These are phyloP conservation scores for Phortica magna DNA, from an alignment of 2,888 invertebrate species.

Conservation along the genomic window DNA sequence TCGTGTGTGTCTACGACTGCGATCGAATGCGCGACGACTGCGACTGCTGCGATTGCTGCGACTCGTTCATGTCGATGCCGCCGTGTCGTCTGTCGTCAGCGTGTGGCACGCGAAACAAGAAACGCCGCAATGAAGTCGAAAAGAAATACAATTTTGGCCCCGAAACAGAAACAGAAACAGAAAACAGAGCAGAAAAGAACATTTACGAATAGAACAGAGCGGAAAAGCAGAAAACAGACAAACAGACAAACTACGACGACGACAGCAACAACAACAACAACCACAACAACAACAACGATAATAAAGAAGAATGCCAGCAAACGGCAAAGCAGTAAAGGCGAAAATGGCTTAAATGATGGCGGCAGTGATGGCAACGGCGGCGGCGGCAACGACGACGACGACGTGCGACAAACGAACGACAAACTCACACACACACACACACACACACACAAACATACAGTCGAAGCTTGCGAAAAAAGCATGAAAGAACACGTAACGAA, in stretches of 20 bases:
- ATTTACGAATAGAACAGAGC: slow-evolving; percentile 39
- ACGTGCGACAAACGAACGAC: slow-evolving; percentile 1
- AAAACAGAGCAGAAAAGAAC: slow-evolving; percentile 51
- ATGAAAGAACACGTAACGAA: slow-evolving; percentile 1
- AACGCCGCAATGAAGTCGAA: slow-evolving; percentile 78
- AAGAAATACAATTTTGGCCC: slow-evolving; percentile 64
- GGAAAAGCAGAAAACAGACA: slow-evolving; percentile 20
- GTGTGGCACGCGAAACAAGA: slow-evolving; percentile 78
- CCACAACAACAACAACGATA: neutral
- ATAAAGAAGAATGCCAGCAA: neutral
- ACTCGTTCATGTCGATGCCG: slow-evolving; percentile 50
- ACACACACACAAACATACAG: neutral
- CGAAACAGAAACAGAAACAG: slow-evolving; percentile 50
- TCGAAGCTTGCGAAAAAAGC: neutral
- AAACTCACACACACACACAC: slow-evolving; percentile 3
- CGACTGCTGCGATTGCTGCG: slow-evolving; percentile 26
- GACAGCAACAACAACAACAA: neutral
- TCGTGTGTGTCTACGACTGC: slow-evolving; percentile 39
- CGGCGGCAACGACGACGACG: neutral
- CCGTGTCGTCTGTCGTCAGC: slow-evolving; percentile 47
- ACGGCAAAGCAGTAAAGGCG: slow-evolving; percentile 15
- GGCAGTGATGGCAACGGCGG: slow-evolving; percentile 8
- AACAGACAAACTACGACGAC: neutral
- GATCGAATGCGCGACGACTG: slow-evolving; percentile 25
- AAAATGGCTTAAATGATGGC: slow-evolving; percentile 24